These are phyloP conservation scores for Crocidura indochinensis DNA, from an alignment of 2,797 vertebrate genomes.

Conservation along the genomic window DNA sequence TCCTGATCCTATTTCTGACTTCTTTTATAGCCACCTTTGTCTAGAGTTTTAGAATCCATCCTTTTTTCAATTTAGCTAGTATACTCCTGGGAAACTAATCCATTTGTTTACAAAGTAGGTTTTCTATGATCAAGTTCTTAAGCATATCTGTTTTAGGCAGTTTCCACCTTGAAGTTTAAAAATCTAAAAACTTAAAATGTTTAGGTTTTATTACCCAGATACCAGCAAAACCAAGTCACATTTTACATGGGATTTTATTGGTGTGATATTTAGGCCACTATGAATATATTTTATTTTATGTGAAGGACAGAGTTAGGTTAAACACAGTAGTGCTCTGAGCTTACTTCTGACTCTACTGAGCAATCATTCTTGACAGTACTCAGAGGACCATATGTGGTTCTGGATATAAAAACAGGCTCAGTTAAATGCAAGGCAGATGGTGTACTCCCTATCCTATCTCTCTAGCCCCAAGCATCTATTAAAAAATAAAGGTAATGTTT, in stretches of 20 bases:
- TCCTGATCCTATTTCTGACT: neutral
- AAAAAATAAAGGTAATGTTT: constrained; percentile 31
- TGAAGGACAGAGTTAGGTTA: too few relatives aligned
- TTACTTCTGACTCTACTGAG: too few relatives aligned
- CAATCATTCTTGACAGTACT: too few relatives aligned
- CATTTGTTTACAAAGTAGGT: neutral
- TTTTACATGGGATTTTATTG: neutral
- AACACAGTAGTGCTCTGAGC: too few relatives aligned
- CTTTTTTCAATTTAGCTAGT: neutral
- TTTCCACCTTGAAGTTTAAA: neutral
- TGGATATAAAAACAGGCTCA: too few relatives aligned
- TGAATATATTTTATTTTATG: neutral
- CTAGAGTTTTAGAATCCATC: neutral
- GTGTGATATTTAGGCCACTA: constrained; percentile 34
- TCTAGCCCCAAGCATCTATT: too few relatives aligned
- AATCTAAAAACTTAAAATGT: neutral
- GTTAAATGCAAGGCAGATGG: too few relatives aligned
- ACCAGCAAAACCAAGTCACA: neutral
- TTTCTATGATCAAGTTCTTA: constrained; percentile 21
- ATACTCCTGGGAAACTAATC: neutral
- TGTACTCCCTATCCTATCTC: too few relatives aligned
- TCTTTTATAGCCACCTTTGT: neutral
- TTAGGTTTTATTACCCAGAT: neutral
- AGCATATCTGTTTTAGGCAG: too few relatives aligned
- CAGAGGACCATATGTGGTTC: too few relatives aligned